phyloP scores from a whole-genome alignment of 2,113 vertebrate genomes.

The Alligator mississippiensis region DNA sequence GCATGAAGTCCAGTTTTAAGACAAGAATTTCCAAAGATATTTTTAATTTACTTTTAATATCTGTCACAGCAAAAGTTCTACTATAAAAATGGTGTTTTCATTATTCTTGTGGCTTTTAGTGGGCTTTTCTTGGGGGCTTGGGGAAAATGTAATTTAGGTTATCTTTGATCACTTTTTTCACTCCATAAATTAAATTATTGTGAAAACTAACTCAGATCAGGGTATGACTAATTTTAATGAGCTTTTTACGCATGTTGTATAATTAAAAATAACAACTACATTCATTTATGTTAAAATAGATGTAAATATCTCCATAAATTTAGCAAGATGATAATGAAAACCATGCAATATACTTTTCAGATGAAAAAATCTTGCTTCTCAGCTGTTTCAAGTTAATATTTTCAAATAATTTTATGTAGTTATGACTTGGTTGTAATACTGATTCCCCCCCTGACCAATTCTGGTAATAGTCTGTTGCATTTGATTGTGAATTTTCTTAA shows the following conservation, averaged over 20 bases:
- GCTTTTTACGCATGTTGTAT: background rate
- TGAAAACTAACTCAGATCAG: constrained; percentile 21
- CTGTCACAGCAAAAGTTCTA: background rate
- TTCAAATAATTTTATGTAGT: no score
- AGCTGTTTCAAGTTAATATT: no score
- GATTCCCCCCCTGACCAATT: background rate
- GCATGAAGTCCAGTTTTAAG: background rate
- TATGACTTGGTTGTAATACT: background rate
- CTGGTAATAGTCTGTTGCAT: background rate
- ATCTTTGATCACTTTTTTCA: constrained; percentile 36
- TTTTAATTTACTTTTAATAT: background rate
- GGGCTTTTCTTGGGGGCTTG: background rate
- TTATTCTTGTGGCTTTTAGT: background rate
- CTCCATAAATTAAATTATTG: background rate
- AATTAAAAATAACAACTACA: background rate
- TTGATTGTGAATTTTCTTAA: background rate
- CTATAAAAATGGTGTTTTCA: background rate
- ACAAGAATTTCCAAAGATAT: background rate
- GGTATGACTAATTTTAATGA: constrained; percentile 5
- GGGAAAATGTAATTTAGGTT: background rate
- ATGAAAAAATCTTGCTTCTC: background rate
- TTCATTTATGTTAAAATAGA: background rate
- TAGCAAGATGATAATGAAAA: background rate
- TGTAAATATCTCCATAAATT: background rate
- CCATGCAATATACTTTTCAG: background rate